Evolutionary conservation across 2,113 vertebrate species (phyloP), one percentile per base, ranked within the genome.

Genomic region (Noturus placidus): DNA sequence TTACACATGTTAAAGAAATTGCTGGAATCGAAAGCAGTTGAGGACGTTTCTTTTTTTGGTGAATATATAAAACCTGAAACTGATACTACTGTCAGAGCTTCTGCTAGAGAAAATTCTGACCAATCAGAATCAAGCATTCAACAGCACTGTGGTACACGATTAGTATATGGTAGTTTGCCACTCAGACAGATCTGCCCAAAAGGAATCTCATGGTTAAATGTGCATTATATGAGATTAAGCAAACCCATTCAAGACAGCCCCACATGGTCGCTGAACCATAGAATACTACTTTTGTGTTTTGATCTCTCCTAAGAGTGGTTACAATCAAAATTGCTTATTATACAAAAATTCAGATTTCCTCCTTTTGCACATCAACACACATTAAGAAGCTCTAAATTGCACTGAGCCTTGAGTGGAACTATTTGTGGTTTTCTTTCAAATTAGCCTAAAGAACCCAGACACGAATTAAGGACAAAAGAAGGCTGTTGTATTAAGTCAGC

Each of bases 401-500:
- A 20, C 78, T 42, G 46, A 82, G 78, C 30, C 87, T 57, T 84
- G 46, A 88, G 87, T 79, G 72, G 74, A 65, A 69, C 35, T 82
- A 30, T 88, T 87, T 88, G 70, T 85, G 15, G 25, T 77, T 86
- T 82, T 27, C 61, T 82, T 63, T 78, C 42, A 86, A 78, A 83
- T 87, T 76, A 78, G 83, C n/a, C 25, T 13, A 57, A 72, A 88
- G 50, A 57, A 57, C n/a, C 50, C 27, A 87, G 15, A 61, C 5
- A 52, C 11, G 27, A 87, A 74, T 56, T 19, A 63, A 27, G 65
- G 38, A 85, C 83, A 33, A 65, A 67, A 85, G 33, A 85, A 82
- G 70, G 70, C 38, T 63, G 63, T 38, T 61, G 33, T 19, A 81
- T 87, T 67, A 38, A 20, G 72, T 78, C 46, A 25, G 20, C 15